These are phyloP conservation scores for Chaenocephalus aceratus DNA, from an alignment of 2,113 vertebrate genomes.

Conservation along the genomic window DNA sequence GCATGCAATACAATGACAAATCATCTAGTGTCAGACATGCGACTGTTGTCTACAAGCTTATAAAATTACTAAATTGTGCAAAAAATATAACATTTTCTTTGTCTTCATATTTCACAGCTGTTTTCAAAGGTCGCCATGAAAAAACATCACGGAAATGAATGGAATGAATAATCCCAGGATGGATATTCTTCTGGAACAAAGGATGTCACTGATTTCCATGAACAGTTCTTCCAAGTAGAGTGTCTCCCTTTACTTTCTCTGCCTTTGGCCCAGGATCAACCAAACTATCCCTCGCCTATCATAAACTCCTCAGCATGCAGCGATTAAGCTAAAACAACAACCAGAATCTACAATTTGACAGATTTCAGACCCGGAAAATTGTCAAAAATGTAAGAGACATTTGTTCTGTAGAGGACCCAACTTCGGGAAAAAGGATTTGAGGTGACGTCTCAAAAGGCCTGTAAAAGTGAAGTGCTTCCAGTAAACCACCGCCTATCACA, in stretches of 20 bases:
- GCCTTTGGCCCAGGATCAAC: constrained; percentile 32
- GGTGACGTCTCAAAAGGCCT: constrained; percentile 23
- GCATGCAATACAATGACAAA: background rate
- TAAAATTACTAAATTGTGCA: background rate
- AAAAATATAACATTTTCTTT: constrained; percentile 10
- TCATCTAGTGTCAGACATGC: background rate
- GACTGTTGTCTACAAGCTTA: background rate
- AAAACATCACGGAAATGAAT: constrained; percentile 11
- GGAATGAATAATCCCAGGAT: constrained; percentile 35
- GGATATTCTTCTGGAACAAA: constrained; percentile 49
- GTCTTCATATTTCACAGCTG: constrained; percentile 33
- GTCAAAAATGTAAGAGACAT: constrained; percentile 13
- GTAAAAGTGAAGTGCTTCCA: constrained; percentile 36
- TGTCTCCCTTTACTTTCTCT: constrained; percentile 16
- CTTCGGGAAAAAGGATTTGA: constrained; percentile 32
- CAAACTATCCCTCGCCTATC: constrained; percentile 25
- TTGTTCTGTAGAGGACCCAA: constrained; percentile 22
- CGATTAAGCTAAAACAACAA: constrained; percentile 54
- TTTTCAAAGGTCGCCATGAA: constrained; percentile 17
- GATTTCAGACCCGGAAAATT: constrained; percentile 1
- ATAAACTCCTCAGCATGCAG: constrained; percentile 59
- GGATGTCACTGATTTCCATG: constrained; percentile 23
- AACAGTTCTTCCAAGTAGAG: constrained; percentile 29
- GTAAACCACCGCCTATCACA: background rate
- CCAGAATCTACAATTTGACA: constrained; percentile 17